A percentile compares a stretch with the other conserved stretches of the same genome.
Evolutionary conservation across 2,797 vertebrate species (phyloP).

Genomic region (Miichthys miiuy): DNA sequence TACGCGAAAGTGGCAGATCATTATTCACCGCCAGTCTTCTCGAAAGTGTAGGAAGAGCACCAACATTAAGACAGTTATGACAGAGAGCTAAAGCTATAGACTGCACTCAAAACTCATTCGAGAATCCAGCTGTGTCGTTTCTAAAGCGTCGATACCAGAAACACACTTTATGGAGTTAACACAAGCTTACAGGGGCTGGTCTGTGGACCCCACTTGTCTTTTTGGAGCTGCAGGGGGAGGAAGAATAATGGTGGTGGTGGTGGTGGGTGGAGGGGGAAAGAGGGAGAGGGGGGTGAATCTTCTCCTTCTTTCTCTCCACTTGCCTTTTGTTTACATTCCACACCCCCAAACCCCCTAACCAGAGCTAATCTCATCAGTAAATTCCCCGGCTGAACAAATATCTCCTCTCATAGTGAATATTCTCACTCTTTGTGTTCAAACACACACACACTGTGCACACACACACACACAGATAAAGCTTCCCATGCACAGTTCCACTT

Average conservation of each 20-base stretch:
- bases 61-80: conserved; percentile 34
- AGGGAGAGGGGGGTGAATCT: conserved; percentile 23
- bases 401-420: conserved; percentile 66
- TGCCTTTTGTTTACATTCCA: conserved; percentile 77
- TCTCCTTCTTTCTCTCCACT: conserved; percentile 44
- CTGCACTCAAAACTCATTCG: conserved; percentile 12
- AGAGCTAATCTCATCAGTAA: conserved; percentile 77
- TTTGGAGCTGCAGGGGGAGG: conserved; percentile 9
- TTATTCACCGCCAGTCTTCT: conserved; percentile 50
- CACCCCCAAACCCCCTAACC: conserved; percentile 57
- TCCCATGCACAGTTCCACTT: conserved; percentile 5
- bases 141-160: neutral
- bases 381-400: conserved; percentile 78
- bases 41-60: conserved; percentile 27
- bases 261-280: neutral
- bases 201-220: conserved; percentile 20
- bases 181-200: neutral
- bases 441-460: neutral
- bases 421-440: conserved; percentile 39
- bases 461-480: conserved; percentile 24
- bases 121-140: conserved; percentile 17
- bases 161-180: conserved; percentile 8
- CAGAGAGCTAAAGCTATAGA: conserved; percentile 8
- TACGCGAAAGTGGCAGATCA: conserved; percentile 11
- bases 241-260: conserved; percentile 27